phyloP scores from a whole-genome alignment of 2,797 vertebrate genomes.

The Enoplosus armatus region DNA sequence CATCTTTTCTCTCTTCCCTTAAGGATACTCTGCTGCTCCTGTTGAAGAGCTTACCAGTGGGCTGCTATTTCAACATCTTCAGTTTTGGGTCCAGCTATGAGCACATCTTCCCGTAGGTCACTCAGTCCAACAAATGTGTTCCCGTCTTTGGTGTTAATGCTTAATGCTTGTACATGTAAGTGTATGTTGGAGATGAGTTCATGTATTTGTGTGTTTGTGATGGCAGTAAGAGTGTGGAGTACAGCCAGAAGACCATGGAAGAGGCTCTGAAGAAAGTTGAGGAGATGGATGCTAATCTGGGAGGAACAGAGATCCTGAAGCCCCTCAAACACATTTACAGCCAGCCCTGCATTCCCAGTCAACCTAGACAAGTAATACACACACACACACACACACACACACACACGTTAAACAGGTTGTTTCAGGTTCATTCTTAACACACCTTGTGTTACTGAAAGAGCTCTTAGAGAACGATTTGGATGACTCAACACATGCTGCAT shows the following conservation, averaged over 20 bases:
- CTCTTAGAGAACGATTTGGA: not conserved
- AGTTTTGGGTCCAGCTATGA: slow-evolving; percentile 87
- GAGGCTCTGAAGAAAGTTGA: slow-evolving; percentile 78
- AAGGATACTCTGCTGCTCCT: slow-evolving; percentile 91
- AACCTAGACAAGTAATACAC: slow-evolving; percentile 74
- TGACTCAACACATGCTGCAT: not conserved
- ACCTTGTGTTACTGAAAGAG: not conserved
- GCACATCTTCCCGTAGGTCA: slow-evolving; percentile 88
- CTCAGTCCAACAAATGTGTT: not conserved
- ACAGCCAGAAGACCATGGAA: slow-evolving; percentile 84
- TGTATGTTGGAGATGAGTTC: no score
- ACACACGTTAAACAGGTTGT: no score
- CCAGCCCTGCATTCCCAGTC: slow-evolving; percentile 66
- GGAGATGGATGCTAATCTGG: slow-evolving; percentile 61
- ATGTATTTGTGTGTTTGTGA: slow-evolving; percentile 3
- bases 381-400: not conserved
- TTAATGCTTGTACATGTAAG: not conserved
- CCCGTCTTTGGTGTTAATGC: not conserved
- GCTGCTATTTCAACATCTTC: slow-evolving; percentile 92
- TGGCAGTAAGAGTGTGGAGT: slow-evolving; percentile 81
- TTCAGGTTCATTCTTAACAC: no score
- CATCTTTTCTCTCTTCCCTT: slow-evolving; percentile 4
- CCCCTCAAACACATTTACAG: slow-evolving; percentile 67
- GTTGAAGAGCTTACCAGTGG: slow-evolving; percentile 92
- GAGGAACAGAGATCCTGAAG: slow-evolving; percentile 71